Conservation (phyloP, 2,113 vertebrate species). For the Canis aureus region DNA sequence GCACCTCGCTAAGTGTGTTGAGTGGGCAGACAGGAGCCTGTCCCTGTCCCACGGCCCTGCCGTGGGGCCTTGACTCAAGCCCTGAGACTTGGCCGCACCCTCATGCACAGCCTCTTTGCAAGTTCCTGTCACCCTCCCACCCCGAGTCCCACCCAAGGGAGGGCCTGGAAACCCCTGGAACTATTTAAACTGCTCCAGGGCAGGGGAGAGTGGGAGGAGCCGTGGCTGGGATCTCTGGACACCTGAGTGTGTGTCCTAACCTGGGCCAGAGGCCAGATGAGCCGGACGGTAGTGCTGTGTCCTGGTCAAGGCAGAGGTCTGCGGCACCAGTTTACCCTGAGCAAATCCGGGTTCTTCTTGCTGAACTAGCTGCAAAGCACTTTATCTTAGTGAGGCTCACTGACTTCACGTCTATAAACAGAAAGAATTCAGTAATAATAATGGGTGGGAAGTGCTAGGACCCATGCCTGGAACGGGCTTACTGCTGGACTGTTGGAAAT, state of each 20-base stretch:
- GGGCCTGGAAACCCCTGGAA: background rate
- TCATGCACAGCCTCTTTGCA: background rate
- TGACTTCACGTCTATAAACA: background rate
- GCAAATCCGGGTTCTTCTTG: accelerated
- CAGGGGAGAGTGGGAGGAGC: no score
- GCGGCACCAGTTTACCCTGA: background rate
- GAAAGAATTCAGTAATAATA: background rate
- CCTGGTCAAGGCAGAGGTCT: background rate
- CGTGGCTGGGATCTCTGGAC: background rate
- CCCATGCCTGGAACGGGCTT: accelerated
- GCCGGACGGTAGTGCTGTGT: background rate
- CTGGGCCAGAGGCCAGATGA: background rate
- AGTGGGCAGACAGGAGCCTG: background rate
- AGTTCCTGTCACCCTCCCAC: background rate
- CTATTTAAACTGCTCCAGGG: background rate
- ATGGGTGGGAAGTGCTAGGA: background rate
- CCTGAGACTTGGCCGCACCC: background rate
- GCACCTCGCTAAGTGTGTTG: accelerated
- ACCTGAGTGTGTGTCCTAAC: background rate
- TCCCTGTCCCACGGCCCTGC: background rate
- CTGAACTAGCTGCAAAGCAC: background rate
- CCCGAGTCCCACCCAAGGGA: background rate
- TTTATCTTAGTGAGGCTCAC: background rate
- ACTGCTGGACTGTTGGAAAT: background rate
- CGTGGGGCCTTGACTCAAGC: background rate